phyloP scores from a whole-genome alignment of 2,797 vertebrate species.

The Mico argentatus region DNA sequence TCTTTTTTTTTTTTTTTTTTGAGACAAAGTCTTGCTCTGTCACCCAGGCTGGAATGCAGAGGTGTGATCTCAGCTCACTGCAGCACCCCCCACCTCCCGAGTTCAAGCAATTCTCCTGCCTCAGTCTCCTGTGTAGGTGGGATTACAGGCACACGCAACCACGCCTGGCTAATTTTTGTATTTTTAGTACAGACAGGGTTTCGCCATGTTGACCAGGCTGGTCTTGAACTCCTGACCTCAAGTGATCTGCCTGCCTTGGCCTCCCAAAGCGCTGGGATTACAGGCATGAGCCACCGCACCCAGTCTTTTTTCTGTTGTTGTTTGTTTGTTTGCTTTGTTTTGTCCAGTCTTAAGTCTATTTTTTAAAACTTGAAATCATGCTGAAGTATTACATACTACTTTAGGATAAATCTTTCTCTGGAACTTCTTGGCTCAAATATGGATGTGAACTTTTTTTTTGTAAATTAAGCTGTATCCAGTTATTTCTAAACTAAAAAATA shows the following conservation, averaged over 20 bases:
- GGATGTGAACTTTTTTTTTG: neutral
- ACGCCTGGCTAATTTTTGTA: neutral
- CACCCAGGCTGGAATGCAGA: neutral
- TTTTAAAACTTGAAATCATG: neutral
- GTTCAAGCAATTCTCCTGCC: neutral
- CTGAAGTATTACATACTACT: neutral
- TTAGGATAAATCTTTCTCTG: neutral
- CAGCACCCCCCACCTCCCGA: neutral
- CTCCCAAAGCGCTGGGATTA: neutral
- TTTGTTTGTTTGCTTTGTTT: too few relatives aligned
- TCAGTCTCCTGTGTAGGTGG: neutral
- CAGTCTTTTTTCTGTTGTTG: neutral
- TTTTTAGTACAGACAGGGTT: neutral
- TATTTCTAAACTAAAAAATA: constrained; percentile 49
- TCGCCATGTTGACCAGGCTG: neutral
- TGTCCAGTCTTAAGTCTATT: neutral
- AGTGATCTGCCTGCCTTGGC: neutral
- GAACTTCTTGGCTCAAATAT: neutral
- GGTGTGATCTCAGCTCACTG: neutral
- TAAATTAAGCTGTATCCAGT: constrained; percentile 1
- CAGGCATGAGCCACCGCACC: neutral
- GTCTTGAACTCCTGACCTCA: neutral
- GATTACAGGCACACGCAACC: neutral
- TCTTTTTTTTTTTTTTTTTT: neutral
- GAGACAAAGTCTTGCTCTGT: neutral